These are phyloP conservation scores for Acromyrmex charruanus DNA, from an alignment of 1,140 invertebrate species.

Conservation along the genomic window DNA sequence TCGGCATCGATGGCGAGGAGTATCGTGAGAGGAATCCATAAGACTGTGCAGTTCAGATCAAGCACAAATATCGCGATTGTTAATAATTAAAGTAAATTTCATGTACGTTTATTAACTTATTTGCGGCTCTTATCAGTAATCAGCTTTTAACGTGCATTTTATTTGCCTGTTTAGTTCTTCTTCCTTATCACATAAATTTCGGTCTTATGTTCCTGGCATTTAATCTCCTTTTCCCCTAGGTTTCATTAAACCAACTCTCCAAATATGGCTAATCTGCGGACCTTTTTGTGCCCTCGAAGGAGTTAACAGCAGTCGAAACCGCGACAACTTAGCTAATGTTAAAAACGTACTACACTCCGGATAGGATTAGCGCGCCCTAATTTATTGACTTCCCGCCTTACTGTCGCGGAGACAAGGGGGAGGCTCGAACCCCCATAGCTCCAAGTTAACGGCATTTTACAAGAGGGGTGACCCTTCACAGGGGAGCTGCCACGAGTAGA, in stretches of 20 bases:
- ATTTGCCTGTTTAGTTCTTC: background rate
- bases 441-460: constrained; percentile 65
- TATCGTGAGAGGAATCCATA: constrained; percentile 7
- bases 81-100: constrained; percentile 20
- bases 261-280: constrained; percentile 44
- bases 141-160: background rate
- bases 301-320: constrained; percentile 40
- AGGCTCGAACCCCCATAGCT: constrained; percentile 31
- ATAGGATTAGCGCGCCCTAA: constrained; percentile 75
- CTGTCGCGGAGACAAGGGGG: background rate
- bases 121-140: background rate
- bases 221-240: constrained; percentile 3
- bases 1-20: background rate
- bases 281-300: constrained; percentile 39
- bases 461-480: constrained; percentile 31
- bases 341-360: constrained; percentile 64
- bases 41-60: background rate
- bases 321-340: constrained; percentile 54
- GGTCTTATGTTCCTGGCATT: background rate
- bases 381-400: constrained; percentile 65
- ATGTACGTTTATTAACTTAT: background rate
- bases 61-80: background rate
- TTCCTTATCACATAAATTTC: background rate
- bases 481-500: background rate
- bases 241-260: constrained; percentile 15